A percentile compares a stretch with the other conserved stretches of the same genome.
These are phyloP conservation scores for Pogonocichla stellata DNA, from an alignment of 2,113 vertebrate genomes.

Conservation along the genomic window DNA sequence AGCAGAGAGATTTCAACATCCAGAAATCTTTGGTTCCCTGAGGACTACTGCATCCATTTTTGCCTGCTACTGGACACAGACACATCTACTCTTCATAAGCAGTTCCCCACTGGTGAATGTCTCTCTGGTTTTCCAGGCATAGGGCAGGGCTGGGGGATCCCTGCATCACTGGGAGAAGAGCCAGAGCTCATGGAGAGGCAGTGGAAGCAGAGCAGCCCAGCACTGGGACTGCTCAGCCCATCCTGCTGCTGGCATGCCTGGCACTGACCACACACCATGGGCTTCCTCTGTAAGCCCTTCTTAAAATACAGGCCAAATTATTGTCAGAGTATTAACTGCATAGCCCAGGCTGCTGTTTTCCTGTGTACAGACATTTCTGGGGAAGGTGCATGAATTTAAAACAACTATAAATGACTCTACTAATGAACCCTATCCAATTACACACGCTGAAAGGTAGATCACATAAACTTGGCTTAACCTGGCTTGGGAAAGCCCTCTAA, in stretches of 20 bases:
- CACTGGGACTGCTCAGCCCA: not conserved
- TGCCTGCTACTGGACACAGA: not conserved
- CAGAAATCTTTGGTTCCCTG: not conserved
- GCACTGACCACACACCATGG: not conserved
- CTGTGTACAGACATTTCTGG: not conserved
- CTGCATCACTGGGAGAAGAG: not conserved
- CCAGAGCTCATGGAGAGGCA: not conserved
- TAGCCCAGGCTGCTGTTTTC: not conserved
- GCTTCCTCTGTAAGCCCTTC: not conserved
- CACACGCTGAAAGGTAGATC: not conserved
- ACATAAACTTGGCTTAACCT: slow-evolving; percentile 5
- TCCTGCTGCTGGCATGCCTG: not conserved
- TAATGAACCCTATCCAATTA: not conserved
- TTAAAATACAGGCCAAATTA: not conserved
- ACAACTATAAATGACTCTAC: not conserved
- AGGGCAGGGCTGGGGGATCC: not conserved
- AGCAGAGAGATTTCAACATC: not conserved
- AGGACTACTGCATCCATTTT: not conserved
- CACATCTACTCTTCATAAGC: not conserved
- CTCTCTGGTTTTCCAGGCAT: not conserved
- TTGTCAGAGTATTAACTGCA: not conserved
- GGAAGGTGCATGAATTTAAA: not conserved
- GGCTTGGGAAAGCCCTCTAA: slow-evolving; percentile 20
- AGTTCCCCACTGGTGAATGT: fast-evolving
- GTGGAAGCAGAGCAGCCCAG: not conserved